Conservation (phyloP, 2,113 vertebrate genomes). For the Spilogale gracilis region DNA sequence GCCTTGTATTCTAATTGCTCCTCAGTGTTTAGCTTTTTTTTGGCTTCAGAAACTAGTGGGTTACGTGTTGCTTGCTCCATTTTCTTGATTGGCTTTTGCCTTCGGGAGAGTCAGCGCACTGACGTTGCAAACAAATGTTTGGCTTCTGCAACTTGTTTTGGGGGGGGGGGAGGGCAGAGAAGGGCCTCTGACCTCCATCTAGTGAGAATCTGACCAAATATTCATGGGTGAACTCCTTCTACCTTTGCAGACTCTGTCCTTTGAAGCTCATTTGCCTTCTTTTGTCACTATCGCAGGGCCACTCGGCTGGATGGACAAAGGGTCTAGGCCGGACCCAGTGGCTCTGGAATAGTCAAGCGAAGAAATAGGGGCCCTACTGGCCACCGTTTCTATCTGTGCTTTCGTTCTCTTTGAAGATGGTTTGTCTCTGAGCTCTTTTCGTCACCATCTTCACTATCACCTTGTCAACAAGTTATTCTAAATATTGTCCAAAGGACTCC, state of each 20-base stretch:
- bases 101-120: not conserved
- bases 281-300: not conserved
- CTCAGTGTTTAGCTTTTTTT: not conserved
- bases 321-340: not conserved
- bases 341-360: not conserved
- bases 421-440: conserved; percentile 6
- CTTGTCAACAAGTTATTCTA: conserved; percentile 23
- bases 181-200: not conserved
- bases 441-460: not conserved
- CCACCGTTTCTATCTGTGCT: not conserved
- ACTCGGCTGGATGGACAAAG: not conserved
- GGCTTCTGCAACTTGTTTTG: not conserved
- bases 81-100: not conserved
- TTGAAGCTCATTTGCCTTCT: not conserved
- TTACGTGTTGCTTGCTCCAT: not conserved
- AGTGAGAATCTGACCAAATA: not conserved
- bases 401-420: not conserved
- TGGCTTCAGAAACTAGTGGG: not conserved
- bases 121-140: not conserved
- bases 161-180: not conserved
- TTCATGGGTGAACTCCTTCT: not conserved
- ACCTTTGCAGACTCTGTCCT: not conserved
- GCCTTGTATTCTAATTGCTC: not conserved
- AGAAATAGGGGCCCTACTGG: not conserved
- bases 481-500: not conserved